Percentiles rank a stretch among this genome's conserved stretches.
phyloP scores from a whole-genome alignment of 2,888 invertebrate genomes.

The Agonum fuliginosum region DNA sequence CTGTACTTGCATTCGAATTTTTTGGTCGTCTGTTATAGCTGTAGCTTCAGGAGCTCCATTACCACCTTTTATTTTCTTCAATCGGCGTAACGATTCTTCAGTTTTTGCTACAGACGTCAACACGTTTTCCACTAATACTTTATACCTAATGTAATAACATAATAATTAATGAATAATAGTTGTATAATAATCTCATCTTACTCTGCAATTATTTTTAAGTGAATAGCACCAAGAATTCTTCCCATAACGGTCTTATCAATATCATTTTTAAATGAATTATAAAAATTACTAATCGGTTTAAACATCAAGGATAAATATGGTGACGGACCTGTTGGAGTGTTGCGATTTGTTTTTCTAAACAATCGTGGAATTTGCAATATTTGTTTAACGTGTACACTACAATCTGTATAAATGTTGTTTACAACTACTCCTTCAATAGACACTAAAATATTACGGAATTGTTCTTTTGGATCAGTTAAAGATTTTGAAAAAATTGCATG shows the following conservation, averaged over 20 bases:
- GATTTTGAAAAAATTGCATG: slow-evolving; percentile 37
- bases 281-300: slow-evolving; percentile 78
- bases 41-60: slow-evolving; percentile 76
- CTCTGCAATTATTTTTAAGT: slow-evolving; percentile 73
- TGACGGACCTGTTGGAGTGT: slow-evolving; percentile 87
- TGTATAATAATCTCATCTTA: no score
- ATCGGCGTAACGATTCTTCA: slow-evolving; percentile 92
- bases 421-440: slow-evolving; percentile 50
- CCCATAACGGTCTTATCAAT: slow-evolving; percentile 70
- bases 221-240: slow-evolving; percentile 71
- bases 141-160: no score
- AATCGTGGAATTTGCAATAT: slow-evolving; percentile 95
- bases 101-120: slow-evolving; percentile 95
- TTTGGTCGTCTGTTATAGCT: slow-evolving; percentile 85
- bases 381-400: slow-evolving; percentile 81
- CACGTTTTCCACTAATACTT: slow-evolving; percentile 87
- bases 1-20: slow-evolving; percentile 92
- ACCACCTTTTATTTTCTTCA: slow-evolving; percentile 79
- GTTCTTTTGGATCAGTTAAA: slow-evolving; percentile 44
- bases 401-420: slow-evolving; percentile 66
- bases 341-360: slow-evolving; percentile 93
- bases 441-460: slow-evolving; percentile 24
- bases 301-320: slow-evolving; percentile 83
- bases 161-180: no score
- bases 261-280: slow-evolving; percentile 72